Conservation (phyloP, 2,797 vertebrate genomes). For the Podarcis siculus region DNA sequence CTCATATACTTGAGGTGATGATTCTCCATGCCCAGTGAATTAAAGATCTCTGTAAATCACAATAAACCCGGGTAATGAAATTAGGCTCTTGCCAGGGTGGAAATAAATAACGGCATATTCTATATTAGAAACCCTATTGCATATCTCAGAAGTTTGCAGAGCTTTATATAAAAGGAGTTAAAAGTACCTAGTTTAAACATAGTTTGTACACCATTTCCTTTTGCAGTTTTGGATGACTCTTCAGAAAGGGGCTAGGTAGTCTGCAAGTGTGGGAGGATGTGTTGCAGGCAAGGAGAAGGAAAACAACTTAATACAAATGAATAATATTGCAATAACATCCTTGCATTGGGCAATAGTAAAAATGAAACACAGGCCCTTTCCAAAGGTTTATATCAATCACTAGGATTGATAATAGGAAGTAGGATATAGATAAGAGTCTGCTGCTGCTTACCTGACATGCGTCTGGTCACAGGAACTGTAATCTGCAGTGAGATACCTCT, state of each 20-base stretch:
- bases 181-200: neutral
- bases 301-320: neutral
- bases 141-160: neutral
- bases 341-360: neutral
- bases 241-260: neutral
- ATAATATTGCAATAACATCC: neutral
- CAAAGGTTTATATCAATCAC: neutral
- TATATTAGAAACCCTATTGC: constrained; percentile 6
- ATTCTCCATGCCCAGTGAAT: constrained; percentile 51
- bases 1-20: constrained; percentile 30
- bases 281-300: neutral
- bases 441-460: neutral
- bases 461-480: neutral
- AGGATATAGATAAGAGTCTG: neutral
- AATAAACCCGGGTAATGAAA: constrained; percentile 53
- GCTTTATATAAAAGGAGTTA: neutral
- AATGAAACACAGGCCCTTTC: neutral
- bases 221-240: neutral
- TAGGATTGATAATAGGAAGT: neutral
- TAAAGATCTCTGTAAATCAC: constrained; percentile 53
- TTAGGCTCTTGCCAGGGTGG: constrained; percentile 49
- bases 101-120: constrained; percentile 34
- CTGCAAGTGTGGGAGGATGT: neutral
- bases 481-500: neutral
- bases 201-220: neutral